Evolutionary conservation across 2,888 invertebrate genomes (phyloP), one percentile per base, ranked within the genome.

Genomic region (Germaria angustata): DNA sequence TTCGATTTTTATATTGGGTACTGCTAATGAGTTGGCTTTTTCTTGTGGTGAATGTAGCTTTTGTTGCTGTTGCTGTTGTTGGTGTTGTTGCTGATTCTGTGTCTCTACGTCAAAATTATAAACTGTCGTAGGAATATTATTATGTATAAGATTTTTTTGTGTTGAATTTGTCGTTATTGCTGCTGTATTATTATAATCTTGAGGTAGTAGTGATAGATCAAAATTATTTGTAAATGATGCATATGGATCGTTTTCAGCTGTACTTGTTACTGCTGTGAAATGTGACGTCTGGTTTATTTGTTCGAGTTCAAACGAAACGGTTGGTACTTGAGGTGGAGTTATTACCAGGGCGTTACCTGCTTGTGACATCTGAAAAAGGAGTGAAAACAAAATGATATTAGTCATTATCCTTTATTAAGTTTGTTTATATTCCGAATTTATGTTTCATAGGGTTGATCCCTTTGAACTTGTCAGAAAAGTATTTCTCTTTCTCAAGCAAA

Each of bases 201-300:
- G 93, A 86, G 95, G 95, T 88, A 96, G 93, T 71, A 96, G 93
- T 20, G 95, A 95, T 85, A 95, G 90, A 90, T 95, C 95, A 90
- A 95, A 95, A 86, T 93, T 93, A 86, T 95, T 94, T 65, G 94
- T 94, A 86, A 90, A 91, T 49, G 87, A 87, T 41, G 88, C 84
- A 85, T 87, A 91, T 61, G 88, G 86, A 85, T 91, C 90, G 68
- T 85, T 85, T 36, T 46, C 72, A 49, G 9, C 72, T 44, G 73
- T 11, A 17, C 36, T 57, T 41, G 78, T 46, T 55, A 68, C 34
- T 41, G 39, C 41, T 17, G 75, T 44, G 53, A 66, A 79, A 7
- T 72, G 36, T n/a, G 81, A 86, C 46, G 73, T 80, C 13, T 44
- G 66, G 44, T 86, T 39, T 15, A 17, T 2, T 39, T 81, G 84